Evolutionary conservation across 2,797 vertebrate genomes (phyloP).

Genomic region (Brachymystax lenok): DNA sequence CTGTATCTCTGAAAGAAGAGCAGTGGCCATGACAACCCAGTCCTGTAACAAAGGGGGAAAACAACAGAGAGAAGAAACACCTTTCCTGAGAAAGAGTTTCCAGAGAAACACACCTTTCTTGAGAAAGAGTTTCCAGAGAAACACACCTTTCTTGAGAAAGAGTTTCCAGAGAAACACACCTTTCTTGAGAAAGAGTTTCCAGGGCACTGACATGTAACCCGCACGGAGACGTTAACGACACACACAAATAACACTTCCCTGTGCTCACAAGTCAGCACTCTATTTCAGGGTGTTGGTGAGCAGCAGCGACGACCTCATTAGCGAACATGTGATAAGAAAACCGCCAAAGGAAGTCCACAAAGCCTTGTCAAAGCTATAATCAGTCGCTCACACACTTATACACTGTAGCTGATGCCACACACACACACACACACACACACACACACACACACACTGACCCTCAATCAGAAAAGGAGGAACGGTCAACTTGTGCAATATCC

Average conservation of each 20-base stretch:
- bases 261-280: conserved; percentile 54
- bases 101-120: neutral
- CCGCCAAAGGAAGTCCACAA: too few species aligned
- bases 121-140: neutral
- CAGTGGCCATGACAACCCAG: conserved; percentile 16
- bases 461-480: conserved; percentile 19
- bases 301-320: conserved; percentile 45
- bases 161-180: too few species aligned
- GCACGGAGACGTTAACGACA: neutral
- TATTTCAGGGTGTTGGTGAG: conserved; percentile 51
- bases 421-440: neutral
- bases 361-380: too few species aligned
- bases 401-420: neutral
- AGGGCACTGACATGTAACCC: neutral
- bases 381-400: neutral
- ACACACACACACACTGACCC: neutral
- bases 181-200: neutral
- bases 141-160: neutral
- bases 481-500: neutral
- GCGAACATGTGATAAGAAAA: conserved; percentile 41
- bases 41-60: conserved; percentile 24
- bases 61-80: conserved; percentile 5
- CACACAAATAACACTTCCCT: conserved; percentile 53
- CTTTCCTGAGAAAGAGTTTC: neutral
- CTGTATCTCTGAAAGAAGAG: conserved; percentile 12